phyloP scores from a whole-genome alignment of 92 coral and sea anemone species.

The Palythoa heliodiscus region DNA sequence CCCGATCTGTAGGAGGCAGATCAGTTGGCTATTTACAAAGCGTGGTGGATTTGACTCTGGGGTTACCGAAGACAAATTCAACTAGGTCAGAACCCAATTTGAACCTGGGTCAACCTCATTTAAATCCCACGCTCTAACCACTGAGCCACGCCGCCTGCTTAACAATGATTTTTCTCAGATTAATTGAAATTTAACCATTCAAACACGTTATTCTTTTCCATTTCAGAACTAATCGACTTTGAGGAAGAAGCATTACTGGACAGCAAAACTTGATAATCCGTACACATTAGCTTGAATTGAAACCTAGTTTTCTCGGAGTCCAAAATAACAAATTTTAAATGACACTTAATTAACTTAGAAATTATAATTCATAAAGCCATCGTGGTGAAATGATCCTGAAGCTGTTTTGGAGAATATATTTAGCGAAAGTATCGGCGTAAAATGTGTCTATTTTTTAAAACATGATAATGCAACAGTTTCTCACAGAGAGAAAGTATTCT shows the following conservation, averaged over 20 bases:
- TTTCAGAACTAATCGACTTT: slow-evolving; percentile 49
- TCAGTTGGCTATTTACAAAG: too few relatives aligned
- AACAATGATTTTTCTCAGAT: not conserved
- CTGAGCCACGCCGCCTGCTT: too few relatives aligned
- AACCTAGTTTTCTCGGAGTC: slow-evolving; percentile 26
- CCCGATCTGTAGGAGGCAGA: too few relatives aligned
- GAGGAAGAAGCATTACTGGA: slow-evolving; percentile 35
- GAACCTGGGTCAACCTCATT: too few relatives aligned
- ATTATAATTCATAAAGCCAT: slow-evolving; percentile 31
- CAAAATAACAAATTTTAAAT: slow-evolving; percentile 27
- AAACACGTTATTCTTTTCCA: slow-evolving; percentile 33
- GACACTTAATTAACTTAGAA: slow-evolving; percentile 11
- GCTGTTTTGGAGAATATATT: slow-evolving; percentile 20
- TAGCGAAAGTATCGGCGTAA: slow-evolving; percentile 14
- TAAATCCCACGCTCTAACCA: too few relatives aligned
- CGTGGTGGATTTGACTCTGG: too few relatives aligned
- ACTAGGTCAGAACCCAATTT: too few relatives aligned
- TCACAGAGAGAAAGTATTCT: not conserved
- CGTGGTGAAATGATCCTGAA: slow-evolving; percentile 20
- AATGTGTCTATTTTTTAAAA: slow-evolving; percentile 37
- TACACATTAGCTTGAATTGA: slow-evolving; percentile 10
- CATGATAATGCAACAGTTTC: slow-evolving; percentile 1
- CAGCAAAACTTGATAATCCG: slow-evolving; percentile 27
- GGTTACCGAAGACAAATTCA: too few relatives aligned
- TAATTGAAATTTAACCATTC: slow-evolving; percentile 17